A percentile compares a stretch with the other conserved stretches of the same genome.
Evolutionary conservation across 2,113 vertebrate genomes (phyloP).

Genomic region (Corvus hawaiiensis): DNA sequence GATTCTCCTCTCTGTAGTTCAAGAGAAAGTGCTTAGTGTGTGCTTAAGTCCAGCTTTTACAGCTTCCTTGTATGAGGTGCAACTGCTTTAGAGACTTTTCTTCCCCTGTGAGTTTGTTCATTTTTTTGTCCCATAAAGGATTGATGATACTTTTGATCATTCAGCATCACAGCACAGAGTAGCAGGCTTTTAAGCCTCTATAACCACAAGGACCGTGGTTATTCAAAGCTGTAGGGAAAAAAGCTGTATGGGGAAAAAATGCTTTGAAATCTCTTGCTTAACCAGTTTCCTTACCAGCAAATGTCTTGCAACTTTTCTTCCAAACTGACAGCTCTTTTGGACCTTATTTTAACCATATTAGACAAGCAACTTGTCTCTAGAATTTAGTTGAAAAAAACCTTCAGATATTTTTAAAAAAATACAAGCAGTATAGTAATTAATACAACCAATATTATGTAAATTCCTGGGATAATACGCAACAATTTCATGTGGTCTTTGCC

Average conservation of each 20-base stretch:
- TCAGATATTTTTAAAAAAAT: neutral
- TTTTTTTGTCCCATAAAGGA: neutral
- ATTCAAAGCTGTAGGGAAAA: neutral
- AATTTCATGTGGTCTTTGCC: neutral
- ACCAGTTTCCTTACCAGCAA: neutral
- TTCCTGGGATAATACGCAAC: neutral
- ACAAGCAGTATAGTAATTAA: neutral
- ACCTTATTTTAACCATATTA: neutral
- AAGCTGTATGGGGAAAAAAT: neutral
- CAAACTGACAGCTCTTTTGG: neutral
- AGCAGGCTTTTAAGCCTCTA: neutral
- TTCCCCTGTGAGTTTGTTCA: neutral
- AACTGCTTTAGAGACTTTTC: neutral
- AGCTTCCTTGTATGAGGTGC: neutral
- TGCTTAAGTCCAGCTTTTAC: neutral
- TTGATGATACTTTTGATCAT: neutral
- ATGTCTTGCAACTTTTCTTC: neutral
- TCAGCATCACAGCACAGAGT: neutral
- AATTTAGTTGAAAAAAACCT: neutral
- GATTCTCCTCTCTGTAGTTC: neutral
- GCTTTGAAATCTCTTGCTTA: neutral
- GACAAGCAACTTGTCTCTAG: neutral
- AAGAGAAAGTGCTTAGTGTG: neutral
- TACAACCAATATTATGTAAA: neutral
- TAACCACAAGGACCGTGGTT: neutral